phyloP scores from a whole-genome alignment of 2,113 vertebrate species.

The Xiphias gladius region DNA sequence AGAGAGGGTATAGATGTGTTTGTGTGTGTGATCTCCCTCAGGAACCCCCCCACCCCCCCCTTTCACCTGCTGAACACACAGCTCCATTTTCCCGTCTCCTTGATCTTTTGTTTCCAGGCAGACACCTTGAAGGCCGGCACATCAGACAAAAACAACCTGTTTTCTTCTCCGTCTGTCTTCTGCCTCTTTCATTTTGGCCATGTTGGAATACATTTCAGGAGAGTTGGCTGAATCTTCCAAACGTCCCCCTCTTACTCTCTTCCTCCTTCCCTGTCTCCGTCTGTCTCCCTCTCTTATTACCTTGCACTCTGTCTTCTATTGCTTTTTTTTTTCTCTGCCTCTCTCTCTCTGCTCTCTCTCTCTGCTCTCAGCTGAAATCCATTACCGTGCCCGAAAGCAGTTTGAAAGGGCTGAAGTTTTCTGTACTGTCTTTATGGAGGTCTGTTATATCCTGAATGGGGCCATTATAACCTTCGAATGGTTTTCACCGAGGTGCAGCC shows the following conservation, averaged over 20 bases:
- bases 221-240: constrained; percentile 7
- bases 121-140: neutral
- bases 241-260: neutral
- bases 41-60: constrained; percentile 14
- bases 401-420: neutral
- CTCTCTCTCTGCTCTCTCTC: neutral
- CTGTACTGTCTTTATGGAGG: constrained; percentile 8
- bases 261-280: constrained; percentile 1
- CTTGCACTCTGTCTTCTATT: neutral
- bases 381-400: constrained; percentile 19
- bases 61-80: constrained; percentile 9
- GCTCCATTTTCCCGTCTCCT: constrained; percentile 26
- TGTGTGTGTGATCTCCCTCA: neutral
- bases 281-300: constrained; percentile 1
- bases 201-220: neutral
- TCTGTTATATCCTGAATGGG: constrained; percentile 7
- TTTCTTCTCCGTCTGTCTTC: neutral
- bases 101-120: constrained; percentile 21
- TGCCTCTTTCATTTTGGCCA: neutral
- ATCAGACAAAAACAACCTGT: neutral
- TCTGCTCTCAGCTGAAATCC: constrained; percentile 33
- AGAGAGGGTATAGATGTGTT: neutral
- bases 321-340: neutral
- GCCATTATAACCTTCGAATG: neutral
- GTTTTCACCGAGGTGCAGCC: neutral